phyloP scores from a whole-genome alignment of 2,888 invertebrate genomes.

The Dascillus cervinus region DNA sequence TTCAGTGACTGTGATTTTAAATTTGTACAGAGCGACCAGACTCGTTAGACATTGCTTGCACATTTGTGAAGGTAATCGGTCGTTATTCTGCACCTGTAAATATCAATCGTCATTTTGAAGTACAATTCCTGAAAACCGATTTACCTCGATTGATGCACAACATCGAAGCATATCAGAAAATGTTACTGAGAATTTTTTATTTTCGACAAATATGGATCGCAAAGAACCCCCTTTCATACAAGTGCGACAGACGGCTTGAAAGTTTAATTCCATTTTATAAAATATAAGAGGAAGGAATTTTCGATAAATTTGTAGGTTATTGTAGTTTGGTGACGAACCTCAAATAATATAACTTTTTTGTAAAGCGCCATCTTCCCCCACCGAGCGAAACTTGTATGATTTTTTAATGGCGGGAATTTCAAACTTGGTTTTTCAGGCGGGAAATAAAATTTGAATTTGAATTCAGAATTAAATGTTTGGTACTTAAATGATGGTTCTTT shows the following conservation, averaged over 20 bases:
- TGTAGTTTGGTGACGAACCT: too few relatives aligned
- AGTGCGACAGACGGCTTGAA: constrained; percentile 20
- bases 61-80: constrained; percentile 23
- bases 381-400: too few relatives aligned
- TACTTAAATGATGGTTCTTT: too few relatives aligned
- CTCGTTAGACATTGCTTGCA: constrained; percentile 24
- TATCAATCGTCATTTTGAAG: constrained; percentile 3
- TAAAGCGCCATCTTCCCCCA: too few relatives aligned
- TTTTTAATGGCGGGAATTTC: too few relatives aligned
- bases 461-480: too few relatives aligned
- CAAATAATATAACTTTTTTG: too few relatives aligned
- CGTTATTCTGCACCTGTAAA: constrained; percentile 22
- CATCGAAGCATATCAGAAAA: constrained; percentile 22
- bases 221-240: constrained; percentile 21
- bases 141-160: constrained; percentile 22
- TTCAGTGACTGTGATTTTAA: constrained; percentile 18
- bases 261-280: too few relatives aligned
- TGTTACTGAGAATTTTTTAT: constrained; percentile 18
- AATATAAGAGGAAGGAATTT: too few relatives aligned
- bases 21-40: constrained; percentile 23
- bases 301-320: too few relatives aligned
- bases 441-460: too few relatives aligned
- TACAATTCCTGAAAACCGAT: constrained; percentile 1
- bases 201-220: constrained; percentile 19
- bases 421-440: too few relatives aligned